Base-by-base conservation (phyloP, 2,888 invertebrate genomes). In the Chrysolina oricalcia region DNA sequence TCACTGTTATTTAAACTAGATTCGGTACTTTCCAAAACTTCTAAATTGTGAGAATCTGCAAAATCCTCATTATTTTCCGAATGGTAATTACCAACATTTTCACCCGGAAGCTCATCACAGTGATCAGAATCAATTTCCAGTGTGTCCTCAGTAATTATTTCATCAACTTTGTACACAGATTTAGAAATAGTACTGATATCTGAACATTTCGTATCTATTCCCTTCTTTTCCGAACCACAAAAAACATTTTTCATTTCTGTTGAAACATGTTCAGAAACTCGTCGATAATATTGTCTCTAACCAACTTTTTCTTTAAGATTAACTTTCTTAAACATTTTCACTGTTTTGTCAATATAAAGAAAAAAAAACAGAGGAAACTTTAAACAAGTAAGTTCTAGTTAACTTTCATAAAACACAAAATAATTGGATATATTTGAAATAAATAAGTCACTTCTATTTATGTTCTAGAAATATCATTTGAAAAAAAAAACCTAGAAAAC, bases 191-290 rank as follows among this genome's bases (percentile, higher is more conserved):
- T 53, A 53, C 35, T 56, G 40, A 35, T 21, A 15, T 56, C 56
- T 53, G 62, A 62, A 63, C 15, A 23, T 70, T 40, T 27, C 21
- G 9, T 63, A 62, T 59, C 43, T 70, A 41, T 70, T 41, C 43
- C 27, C 15, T 19, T 19, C 11, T 15, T 48, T 62, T 70, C 35
- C 35, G 17, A 35, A 35, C 17, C 46, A 56, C 41, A 27, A 68
- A 50, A 68, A 68, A 68, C 40, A 35, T 68, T 53, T 53, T 40
- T 40, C 41, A 68, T 68, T 35, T 68, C 56, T 40, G 53, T 40
- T n/a, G 53, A 23, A 59, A 59, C 62, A 70, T n/a, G 46, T 59
- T 70, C 62, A n/a, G 70, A 56, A 59, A 70, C 27, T 41, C 62
- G 56, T 43, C 62, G 59, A 59, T 70, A 59, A 70, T 21, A 27